Evolutionary conservation across 1,140 invertebrate genomes (phyloP).

Genomic region (Anastrepha obliqua): DNA sequence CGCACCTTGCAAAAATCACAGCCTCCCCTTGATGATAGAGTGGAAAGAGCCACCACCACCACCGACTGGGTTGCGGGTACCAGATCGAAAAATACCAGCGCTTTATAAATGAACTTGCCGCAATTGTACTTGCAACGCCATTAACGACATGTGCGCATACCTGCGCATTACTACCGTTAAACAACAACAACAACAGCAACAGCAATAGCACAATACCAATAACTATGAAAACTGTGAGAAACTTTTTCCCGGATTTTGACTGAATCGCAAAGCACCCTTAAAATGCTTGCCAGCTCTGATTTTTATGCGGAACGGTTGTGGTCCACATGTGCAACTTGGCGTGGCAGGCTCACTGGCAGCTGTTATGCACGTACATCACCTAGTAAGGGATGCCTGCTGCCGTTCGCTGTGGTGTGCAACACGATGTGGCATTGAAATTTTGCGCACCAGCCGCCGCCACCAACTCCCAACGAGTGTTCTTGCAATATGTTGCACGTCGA

Average conservation of each 20-base stretch:
- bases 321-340: constrained; percentile 21
- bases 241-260: neutral
- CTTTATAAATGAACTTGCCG: constrained; percentile 20
- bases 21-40: neutral
- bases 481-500: constrained; percentile 39
- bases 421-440: constrained; percentile 41
- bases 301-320: neutral
- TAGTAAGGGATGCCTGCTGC: neutral
- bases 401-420: neutral
- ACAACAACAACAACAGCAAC: neutral
- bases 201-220: neutral
- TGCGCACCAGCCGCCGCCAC: constrained; percentile 38
- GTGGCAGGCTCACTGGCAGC: neutral
- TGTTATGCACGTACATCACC: neutral
- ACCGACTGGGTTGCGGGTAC: neutral
- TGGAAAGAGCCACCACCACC: neutral
- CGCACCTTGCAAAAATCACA: constrained; percentile 49
- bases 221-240: constrained; percentile 10
- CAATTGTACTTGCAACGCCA: constrained; percentile 46
- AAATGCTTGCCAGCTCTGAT: neutral
- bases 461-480: constrained; percentile 34
- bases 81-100: constrained; percentile 13
- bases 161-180: neutral
- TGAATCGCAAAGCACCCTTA: neutral
- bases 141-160: constrained; percentile 50